phyloP scores from a whole-genome alignment of 2,888 invertebrate species.

The Cylindroiulus punctatus region DNA sequence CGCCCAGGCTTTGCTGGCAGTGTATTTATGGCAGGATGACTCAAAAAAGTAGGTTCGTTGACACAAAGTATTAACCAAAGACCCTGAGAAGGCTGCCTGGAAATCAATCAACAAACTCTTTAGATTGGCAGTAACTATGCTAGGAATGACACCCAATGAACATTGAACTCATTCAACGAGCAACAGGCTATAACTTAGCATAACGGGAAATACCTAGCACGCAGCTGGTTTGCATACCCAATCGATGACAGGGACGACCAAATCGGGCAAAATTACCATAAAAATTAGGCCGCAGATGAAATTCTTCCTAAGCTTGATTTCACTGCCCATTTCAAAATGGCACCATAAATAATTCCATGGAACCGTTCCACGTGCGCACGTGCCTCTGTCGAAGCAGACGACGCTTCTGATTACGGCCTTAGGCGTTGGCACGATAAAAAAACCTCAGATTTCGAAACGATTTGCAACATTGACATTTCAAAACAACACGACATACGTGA shows the following conservation, averaged over 20 bases:
- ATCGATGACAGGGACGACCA: not conserved
- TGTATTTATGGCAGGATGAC: slow-evolving; percentile 37
- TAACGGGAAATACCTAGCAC: not conserved
- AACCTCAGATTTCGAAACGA: not conserved
- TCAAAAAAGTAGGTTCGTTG: slow-evolving; percentile 50
- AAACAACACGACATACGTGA: not conserved
- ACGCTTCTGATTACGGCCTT: not conserved
- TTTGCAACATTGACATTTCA: slow-evolving; percentile 2
- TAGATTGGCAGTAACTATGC: not conserved
- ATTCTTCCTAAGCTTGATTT: no score
- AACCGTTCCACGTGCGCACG: not conserved
- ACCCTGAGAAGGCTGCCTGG: not conserved
- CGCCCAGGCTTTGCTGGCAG: not conserved
- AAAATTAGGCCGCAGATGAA: no score
- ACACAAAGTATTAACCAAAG: slow-evolving; percentile 36
- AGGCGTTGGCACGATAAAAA: not conserved
- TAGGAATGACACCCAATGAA: not conserved
- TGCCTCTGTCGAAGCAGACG: not conserved
- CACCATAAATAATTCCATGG: not conserved
- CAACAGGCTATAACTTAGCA: not conserved
- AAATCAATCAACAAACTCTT: not conserved
- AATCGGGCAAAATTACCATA: no score
- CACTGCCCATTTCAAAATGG: slow-evolving; percentile 27
- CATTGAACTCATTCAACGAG: slow-evolving; percentile 20
- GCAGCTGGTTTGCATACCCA: not conserved